Conservation (phyloP, 30 jellyfish, hydroid and myxozoan genomes). For the Clytia hemisphaerica region DNA sequence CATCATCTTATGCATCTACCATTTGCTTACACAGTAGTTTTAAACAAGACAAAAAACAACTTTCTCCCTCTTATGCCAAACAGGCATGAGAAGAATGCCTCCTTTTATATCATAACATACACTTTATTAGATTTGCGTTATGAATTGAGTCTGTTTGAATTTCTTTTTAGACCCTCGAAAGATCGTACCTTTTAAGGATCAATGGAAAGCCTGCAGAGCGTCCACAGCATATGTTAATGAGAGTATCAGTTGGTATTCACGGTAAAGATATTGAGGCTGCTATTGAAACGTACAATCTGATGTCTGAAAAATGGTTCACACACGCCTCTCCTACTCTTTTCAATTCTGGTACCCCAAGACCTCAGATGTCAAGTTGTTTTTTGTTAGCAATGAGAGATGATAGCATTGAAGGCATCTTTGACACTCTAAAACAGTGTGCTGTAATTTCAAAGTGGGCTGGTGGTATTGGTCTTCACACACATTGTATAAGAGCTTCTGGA, state of each 20-base stretch:
- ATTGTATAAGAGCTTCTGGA: slow-evolving; percentile 93
- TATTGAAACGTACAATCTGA: slow-evolving; percentile 81
- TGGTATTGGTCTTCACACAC: slow-evolving; percentile 98
- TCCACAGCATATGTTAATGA: slow-evolving; percentile 99
- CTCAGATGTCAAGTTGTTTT: slow-evolving; percentile 97
- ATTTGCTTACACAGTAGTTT: too few relatives aligned
- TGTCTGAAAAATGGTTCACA: slow-evolving; percentile 97
- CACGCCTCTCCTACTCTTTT: slow-evolving; percentile 99
- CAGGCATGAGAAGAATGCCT: background rate
- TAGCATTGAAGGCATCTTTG: slow-evolving; percentile 98
- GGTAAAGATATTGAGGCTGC: slow-evolving; percentile 95
- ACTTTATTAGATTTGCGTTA: background rate
- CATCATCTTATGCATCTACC: too few relatives aligned
- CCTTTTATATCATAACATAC: background rate
- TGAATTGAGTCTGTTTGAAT: too few relatives aligned
- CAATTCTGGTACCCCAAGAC: slow-evolving; percentile 98
- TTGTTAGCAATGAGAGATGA: slow-evolving; percentile 93
- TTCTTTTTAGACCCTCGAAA: slow-evolving; percentile 68
- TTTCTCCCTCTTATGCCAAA: too few relatives aligned
- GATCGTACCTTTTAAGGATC: slow-evolving; percentile 88
- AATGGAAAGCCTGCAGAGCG: slow-evolving; percentile 95
- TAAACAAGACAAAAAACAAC: too few relatives aligned
- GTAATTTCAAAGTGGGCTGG: slow-evolving; percentile 98
- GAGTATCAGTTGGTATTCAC: slow-evolving; percentile 97
- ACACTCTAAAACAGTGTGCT: slow-evolving; percentile 97